phyloP scores from a whole-genome alignment of 2,888 invertebrate species.

The Metalampra italica region DNA sequence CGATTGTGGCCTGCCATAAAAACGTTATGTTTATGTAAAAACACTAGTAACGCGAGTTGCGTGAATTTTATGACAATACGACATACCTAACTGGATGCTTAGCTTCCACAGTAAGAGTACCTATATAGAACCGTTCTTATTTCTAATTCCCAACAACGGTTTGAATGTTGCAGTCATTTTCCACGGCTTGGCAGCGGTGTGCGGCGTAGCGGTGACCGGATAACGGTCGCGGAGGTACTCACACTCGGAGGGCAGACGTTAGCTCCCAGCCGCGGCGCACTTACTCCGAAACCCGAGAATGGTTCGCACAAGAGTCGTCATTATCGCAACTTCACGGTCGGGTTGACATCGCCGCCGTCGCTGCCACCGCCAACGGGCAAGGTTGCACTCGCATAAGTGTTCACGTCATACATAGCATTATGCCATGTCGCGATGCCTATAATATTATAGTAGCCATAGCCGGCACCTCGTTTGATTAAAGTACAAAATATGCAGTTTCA shows the following conservation, averaged over 20 bases:
- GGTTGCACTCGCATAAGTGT: slow-evolving; percentile 61
- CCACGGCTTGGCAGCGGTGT: slow-evolving; percentile 34
- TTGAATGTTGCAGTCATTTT: slow-evolving; percentile 46
- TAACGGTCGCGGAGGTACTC: slow-evolving; percentile 65
- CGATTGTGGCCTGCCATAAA: no score
- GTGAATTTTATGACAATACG: slow-evolving; percentile 18
- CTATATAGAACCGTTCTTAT: slow-evolving; percentile 35
- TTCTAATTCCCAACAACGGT: slow-evolving; percentile 46
- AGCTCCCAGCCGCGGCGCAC: slow-evolving; percentile 29
- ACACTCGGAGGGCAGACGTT: slow-evolving; percentile 42
- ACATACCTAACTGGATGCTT: slow-evolving; percentile 17
- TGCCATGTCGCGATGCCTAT: slow-evolving; percentile 35
- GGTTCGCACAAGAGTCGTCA: slow-evolving; percentile 36
- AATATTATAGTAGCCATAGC: slow-evolving; percentile 30
- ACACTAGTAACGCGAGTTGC: slow-evolving; percentile 6
- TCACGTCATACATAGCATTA: slow-evolving; percentile 57
- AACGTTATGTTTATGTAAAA: neutral
- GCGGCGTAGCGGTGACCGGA: slow-evolving; percentile 65
- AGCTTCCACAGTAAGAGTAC: slow-evolving; percentile 16
- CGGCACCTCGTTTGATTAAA: slow-evolving; percentile 5
- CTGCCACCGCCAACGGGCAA: slow-evolving; percentile 62
- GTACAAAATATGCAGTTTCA: no score
- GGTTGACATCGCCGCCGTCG: slow-evolving; percentile 21
- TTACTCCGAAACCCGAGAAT: slow-evolving; percentile 37
- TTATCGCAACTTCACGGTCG: slow-evolving; percentile 70